A percentile compares a stretch with the other conserved stretches of the same genome.
Conservation (phyloP, 2,797 vertebrate species). For the Pampus argenteus region DNA sequence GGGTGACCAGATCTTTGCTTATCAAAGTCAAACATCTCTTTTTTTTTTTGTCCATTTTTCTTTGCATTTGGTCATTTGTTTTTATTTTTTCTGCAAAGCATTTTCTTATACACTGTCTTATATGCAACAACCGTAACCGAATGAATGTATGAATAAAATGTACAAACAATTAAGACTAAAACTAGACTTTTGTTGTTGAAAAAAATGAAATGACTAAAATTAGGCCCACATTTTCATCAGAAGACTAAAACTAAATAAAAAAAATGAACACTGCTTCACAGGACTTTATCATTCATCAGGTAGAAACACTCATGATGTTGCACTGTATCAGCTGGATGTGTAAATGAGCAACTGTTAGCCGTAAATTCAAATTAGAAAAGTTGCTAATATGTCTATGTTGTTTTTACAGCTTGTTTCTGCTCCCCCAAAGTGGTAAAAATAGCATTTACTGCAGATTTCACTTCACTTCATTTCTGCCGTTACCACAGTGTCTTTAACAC, state of each 20-base stretch:
- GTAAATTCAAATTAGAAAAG: neutral
- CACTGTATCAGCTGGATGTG: neutral
- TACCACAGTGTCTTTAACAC: slow-evolving; percentile 28
- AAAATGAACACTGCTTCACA: no score
- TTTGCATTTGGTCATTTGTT: neutral
- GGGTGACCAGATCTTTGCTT: slow-evolving; percentile 40
- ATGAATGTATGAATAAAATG: no score
- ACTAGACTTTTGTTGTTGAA: no score
- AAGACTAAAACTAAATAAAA: no score
- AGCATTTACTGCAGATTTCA: neutral
- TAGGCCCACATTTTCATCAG: no score
- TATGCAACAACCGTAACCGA: neutral
- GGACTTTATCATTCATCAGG: no score
- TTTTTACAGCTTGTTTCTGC: neutral
- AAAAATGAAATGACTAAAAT: no score
- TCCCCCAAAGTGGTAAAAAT: no score
- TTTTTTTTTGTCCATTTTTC: slow-evolving; percentile 17
- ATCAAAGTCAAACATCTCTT: slow-evolving; percentile 55
- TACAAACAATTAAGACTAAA: no score
- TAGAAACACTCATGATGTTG: neutral
- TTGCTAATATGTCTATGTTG: neutral
- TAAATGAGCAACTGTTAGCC: neutral
- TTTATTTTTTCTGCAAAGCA: neutral
- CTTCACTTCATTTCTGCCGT: slow-evolving; percentile 17
- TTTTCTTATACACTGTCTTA: neutral